Evolutionary conservation across 2,888 invertebrate species (phyloP).

Genomic region (Melieria crassipennis): DNA sequence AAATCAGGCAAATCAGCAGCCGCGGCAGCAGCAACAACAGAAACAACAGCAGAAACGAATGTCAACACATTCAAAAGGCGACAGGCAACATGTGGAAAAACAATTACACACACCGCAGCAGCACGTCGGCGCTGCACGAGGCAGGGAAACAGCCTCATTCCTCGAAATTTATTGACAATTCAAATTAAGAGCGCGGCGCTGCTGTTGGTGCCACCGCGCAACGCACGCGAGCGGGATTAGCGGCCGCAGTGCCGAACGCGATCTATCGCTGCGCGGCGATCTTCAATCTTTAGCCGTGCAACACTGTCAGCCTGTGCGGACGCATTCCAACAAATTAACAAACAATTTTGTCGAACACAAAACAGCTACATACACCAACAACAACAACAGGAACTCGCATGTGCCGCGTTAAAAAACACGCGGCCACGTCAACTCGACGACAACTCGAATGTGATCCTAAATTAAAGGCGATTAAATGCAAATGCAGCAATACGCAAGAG

Average conservation of each 20-base stretch:
- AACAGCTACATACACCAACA: no score
- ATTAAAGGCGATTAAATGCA: slow-evolving; percentile 36
- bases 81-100: slow-evolving; percentile 8
- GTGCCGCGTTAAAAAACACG: no score
- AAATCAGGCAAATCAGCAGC: slow-evolving; percentile 7
- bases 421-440: no score
- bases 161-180: slow-evolving; percentile 33
- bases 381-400: no score
- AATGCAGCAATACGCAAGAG: slow-evolving; percentile 9
- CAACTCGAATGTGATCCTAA: slow-evolving; percentile 12
- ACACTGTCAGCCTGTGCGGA: slow-evolving; percentile 2
- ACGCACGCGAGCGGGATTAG: slow-evolving; percentile 27
- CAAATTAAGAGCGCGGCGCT: slow-evolving; percentile 18
- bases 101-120: neutral
- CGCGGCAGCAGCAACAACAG: neutral
- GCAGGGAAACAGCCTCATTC: slow-evolving; percentile 12
- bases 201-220: slow-evolving; percentile 5
- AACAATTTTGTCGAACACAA: slow-evolving; percentile 15
- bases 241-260: slow-evolving; percentile 4
- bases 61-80: neutral
- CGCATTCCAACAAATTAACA: slow-evolving; percentile 34
- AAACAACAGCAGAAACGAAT: neutral
- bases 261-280: slow-evolving; percentile 30
- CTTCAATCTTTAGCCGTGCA: neutral
- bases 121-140: no score